phyloP scores from a whole-genome alignment of 2,797 vertebrate genomes.

The Pangasius larnaudii region DNA sequence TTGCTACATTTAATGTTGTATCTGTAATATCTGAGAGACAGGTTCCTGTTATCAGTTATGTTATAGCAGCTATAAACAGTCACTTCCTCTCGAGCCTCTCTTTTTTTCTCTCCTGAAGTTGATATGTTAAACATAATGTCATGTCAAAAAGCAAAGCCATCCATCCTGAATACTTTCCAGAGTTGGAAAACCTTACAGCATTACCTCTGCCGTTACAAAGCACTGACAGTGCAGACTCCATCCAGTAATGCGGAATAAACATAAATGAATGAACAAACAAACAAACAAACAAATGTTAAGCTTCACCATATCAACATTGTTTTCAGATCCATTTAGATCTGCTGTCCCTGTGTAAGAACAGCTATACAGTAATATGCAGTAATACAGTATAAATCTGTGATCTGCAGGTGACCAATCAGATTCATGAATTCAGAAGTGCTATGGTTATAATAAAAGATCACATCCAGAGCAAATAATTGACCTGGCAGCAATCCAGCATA shows the following conservation, averaged over 20 bases:
- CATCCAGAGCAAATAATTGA: not conserved
- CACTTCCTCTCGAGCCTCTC: not conserved
- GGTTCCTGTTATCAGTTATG: not conserved
- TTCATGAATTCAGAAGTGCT: not conserved
- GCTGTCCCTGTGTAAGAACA: too few relatives aligned
- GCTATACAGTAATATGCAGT: not conserved
- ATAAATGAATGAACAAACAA: not conserved
- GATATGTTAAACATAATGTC: not conserved
- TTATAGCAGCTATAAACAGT: not conserved
- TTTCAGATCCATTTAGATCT: not conserved
- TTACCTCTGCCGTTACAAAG: too few relatives aligned
- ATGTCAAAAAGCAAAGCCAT: not conserved
- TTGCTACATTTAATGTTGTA: not conserved
- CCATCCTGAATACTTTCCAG: not conserved
- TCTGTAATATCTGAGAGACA: not conserved
- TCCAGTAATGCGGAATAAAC: too few relatives aligned
- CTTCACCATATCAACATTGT: not conserved
- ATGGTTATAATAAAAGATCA: not conserved
- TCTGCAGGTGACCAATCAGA: not conserved
- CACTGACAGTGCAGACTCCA: too few relatives aligned
- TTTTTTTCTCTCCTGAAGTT: not conserved
- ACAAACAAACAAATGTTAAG: not conserved
- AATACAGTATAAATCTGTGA: not conserved
- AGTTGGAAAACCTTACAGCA: too few relatives aligned
- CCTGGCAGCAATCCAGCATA: not conserved